Evolutionary conservation across 2,113 vertebrate species (phyloP).

Genomic region (Limnothrissa miodon): DNA sequence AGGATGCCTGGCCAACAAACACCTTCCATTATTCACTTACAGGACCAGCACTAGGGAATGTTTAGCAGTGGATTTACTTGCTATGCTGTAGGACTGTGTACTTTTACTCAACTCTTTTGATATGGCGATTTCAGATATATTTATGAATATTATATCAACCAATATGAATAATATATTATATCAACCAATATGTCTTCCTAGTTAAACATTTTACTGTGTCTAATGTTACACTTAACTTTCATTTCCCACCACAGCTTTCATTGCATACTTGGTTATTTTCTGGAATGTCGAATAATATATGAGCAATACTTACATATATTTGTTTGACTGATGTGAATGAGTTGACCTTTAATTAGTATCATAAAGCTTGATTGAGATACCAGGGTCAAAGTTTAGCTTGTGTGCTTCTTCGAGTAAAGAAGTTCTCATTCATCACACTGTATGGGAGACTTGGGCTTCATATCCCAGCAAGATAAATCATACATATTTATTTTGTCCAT

Average conservation of each 20-base stretch:
- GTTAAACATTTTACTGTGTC: not conserved
- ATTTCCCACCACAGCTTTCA: not conserved
- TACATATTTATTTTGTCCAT: not conserved
- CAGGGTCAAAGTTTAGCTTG: not conserved
- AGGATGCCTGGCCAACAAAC: not conserved
- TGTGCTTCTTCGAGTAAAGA: not conserved
- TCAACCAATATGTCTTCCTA: not conserved
- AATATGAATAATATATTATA: no score
- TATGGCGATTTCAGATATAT: not conserved
- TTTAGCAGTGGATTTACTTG: not conserved
- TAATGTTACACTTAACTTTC: not conserved
- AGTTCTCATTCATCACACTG: not conserved
- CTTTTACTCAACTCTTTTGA: not conserved
- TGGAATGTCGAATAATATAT: not conserved
- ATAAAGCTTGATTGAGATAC: not conserved
- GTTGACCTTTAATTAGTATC: not conserved
- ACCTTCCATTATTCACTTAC: not conserved
- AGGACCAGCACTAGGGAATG: not conserved
- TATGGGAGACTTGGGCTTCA: not conserved
- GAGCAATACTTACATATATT: not conserved
- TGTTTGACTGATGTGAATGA: not conserved
- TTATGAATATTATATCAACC: constrained; percentile 9
- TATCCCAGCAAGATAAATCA: not conserved
- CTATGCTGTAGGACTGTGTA: not conserved
- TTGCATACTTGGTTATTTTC: not conserved